Percentiles rank a stretch among this genome's conserved stretches.
Conservation (phyloP, 2,888 invertebrate species). For the Eristalinus sepulchralis region DNA sequence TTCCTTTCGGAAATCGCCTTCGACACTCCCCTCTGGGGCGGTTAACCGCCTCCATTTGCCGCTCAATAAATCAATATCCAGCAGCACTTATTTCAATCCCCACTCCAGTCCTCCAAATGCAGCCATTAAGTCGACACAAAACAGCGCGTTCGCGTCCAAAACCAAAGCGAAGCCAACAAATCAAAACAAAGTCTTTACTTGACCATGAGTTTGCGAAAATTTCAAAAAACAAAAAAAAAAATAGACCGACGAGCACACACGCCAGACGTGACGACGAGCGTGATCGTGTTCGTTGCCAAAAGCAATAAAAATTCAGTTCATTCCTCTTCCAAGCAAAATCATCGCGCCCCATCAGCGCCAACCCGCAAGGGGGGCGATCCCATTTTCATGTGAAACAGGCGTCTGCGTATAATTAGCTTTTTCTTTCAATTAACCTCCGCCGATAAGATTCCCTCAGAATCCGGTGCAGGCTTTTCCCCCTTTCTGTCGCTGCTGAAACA, state of each 20-base stretch:
- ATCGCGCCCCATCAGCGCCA: not conserved
- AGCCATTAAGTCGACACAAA: conserved; percentile 5
- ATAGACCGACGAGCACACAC: conserved; percentile 17
- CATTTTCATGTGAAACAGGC: not conserved
- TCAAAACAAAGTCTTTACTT: conserved; percentile 22
- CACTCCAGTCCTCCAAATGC: not conserved
- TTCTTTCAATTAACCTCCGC: conserved; percentile 42
- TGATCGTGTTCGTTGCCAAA: not conserved
- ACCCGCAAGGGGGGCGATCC: not conserved
- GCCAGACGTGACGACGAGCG: not conserved
- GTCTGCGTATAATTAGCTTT: conserved; percentile 41
- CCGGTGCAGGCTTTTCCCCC: not conserved
- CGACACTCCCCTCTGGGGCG: not conserved
- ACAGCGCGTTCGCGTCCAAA: not conserved
- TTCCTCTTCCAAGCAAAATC: not conserved
- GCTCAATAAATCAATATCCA: conserved; percentile 28
- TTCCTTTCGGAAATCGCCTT: not conserved
- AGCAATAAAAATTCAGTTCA: conserved; percentile 13
- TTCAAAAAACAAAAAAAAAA: conserved; percentile 36
- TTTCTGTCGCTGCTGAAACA: not conserved
- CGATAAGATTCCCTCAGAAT: conserved; percentile 34
- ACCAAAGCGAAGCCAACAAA: not conserved
- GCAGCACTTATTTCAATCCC: conserved; percentile 15
- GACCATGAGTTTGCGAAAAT: conserved; percentile 50
- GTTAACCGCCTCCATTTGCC: not conserved